Evolutionary conservation across 2,888 invertebrate genomes (phyloP).

Genomic region (Apotomis capreana): DNA sequence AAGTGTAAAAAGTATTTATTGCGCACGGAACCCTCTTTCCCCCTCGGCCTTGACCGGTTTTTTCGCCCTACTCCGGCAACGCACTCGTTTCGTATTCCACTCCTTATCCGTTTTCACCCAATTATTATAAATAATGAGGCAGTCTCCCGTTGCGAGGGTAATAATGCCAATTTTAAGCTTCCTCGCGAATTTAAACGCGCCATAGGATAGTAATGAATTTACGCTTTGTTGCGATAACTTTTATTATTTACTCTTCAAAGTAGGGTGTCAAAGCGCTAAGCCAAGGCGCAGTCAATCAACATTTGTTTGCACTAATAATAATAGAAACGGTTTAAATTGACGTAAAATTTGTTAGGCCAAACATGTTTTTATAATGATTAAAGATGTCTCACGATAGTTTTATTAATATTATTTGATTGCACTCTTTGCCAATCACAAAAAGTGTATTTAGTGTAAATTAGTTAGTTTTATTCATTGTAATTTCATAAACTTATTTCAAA

Average conservation of each 20-base stretch:
- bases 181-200: slow-evolving; percentile 20
- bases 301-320: no score
- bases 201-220: slow-evolving; percentile 19
- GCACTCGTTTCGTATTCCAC: slow-evolving; percentile 55
- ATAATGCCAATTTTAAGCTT: slow-evolving; percentile 37
- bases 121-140: slow-evolving; percentile 75
- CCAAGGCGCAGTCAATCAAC: no score
- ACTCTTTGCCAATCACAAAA: no score
- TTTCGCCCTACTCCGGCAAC: slow-evolving; percentile 43
- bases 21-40: slow-evolving; percentile 7
- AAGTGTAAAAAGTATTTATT: not conserved
- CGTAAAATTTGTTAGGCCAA: no score
- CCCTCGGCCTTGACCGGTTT: slow-evolving; percentile 15
- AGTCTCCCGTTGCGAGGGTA: slow-evolving; percentile 57
- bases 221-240: not conserved
- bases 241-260: not conserved
- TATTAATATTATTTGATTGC: no score
- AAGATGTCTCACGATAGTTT: no score
- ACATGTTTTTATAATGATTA: no score
- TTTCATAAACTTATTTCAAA: no score
- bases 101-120: slow-evolving; percentile 62
- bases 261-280: not conserved
- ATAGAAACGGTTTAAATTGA: no score
- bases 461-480: no score
- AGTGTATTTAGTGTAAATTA: no score